A percentile compares a stretch with the other conserved stretches of the same genome.
Conservation (phyloP, 2,113 vertebrate genomes). For the Prochilodus magdalenae region DNA sequence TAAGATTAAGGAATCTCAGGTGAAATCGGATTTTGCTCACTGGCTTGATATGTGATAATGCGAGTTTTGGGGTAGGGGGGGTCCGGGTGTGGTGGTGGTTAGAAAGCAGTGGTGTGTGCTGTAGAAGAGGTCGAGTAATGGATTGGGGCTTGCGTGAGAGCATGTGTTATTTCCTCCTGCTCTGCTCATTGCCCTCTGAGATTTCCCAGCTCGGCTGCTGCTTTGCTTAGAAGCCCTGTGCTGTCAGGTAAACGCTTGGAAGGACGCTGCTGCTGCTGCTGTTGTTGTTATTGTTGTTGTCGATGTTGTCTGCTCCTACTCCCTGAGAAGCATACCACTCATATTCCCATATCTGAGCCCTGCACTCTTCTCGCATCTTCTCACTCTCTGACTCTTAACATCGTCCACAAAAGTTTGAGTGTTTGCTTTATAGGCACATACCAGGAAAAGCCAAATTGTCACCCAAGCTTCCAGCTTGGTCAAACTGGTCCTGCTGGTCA, state of each 20-base stretch:
- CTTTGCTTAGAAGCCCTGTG: not conserved
- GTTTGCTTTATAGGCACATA: too few species aligned
- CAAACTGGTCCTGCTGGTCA: too few species aligned
- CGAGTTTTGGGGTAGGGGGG: not conserved
- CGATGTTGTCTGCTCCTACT: not conserved
- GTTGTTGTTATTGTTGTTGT: too few species aligned
- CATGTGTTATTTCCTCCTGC: not conserved
- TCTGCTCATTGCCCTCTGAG: not conserved
- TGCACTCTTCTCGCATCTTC: not conserved
- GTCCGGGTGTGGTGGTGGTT: too few species aligned
- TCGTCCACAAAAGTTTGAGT: not conserved
- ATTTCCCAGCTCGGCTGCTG: not conserved
- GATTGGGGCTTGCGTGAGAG: not conserved
- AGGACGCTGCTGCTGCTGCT: not conserved
- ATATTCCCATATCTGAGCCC: not conserved
- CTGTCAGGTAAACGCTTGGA: not conserved
- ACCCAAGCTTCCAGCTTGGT: too few species aligned
- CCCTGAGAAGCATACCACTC: not conserved
- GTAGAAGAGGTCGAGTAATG: not conserved
- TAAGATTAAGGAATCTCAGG: not conserved
- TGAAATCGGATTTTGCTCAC: not conserved
- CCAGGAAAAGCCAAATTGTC: too few species aligned
- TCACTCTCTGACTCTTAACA: not conserved
- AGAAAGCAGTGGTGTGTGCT: not conserved
- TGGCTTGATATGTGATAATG: slow-evolving; percentile 15